These are phyloP conservation scores for Lepidothrix coronata DNA, from an alignment of 2,113 vertebrate species.

Conservation along the genomic window DNA sequence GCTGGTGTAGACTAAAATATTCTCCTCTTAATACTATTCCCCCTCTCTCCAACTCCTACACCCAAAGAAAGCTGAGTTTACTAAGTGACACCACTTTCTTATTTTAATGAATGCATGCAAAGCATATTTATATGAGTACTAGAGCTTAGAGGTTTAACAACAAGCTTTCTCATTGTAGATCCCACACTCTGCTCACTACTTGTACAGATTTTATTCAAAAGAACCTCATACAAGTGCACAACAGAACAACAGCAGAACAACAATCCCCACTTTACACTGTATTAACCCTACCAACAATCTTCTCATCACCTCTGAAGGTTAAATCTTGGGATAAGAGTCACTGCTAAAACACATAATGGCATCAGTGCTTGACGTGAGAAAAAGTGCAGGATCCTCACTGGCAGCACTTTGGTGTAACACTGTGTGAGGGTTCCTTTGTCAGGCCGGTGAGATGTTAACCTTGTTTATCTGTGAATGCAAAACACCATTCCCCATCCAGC, in stretches of 20 bases:
- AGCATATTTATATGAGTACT: neutral
- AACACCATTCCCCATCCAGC: slow-evolving; percentile 39
- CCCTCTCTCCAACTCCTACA: slow-evolving; percentile 12
- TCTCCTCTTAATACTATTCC: slow-evolving; percentile 37
- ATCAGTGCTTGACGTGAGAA: neutral
- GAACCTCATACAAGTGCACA: neutral
- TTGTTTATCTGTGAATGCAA: slow-evolving; percentile 53
- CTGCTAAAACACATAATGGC: neutral
- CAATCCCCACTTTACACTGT: neutral
- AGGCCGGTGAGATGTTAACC: neutral
- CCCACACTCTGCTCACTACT: neutral
- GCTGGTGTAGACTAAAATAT: slow-evolving; percentile 25
- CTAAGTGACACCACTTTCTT: neutral
- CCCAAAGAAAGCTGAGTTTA: slow-evolving; percentile 37
- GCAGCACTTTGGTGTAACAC: neutral
- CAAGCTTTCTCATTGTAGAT: neutral
- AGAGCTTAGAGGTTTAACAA: neutral
- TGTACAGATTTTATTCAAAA: neutral
- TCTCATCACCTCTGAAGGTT: neutral
- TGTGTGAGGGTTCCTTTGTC: slow-evolving; percentile 5
- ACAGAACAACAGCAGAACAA: neutral
- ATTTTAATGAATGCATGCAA: neutral
- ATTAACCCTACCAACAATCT: neutral
- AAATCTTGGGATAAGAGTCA: neutral
- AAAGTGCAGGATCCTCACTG: neutral